These are phyloP conservation scores for Condylura cristata DNA, from an alignment of 2,113 vertebrate genomes.

Conservation along the genomic window DNA sequence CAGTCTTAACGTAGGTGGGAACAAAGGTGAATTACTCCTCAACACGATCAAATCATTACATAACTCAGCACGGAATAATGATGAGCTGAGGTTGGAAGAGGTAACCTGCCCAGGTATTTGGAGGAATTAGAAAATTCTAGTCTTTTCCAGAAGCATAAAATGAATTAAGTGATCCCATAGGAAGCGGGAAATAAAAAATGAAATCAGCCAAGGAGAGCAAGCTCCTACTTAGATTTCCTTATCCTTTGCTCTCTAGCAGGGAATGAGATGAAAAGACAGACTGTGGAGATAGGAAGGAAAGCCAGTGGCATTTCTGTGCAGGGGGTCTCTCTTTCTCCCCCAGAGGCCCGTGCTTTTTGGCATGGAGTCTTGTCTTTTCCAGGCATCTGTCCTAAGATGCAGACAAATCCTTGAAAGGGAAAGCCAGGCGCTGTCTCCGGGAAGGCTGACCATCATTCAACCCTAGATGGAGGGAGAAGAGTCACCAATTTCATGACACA, in stretches of 20 bases:
- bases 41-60: slow-evolving; percentile 64
- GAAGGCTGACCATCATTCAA: neutral
- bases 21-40: slow-evolving; percentile 72
- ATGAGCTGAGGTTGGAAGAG: slow-evolving; percentile 67
- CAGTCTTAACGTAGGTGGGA: slow-evolving; percentile 69
- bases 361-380: neutral
- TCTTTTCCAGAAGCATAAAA: slow-evolving; percentile 62
- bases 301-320: neutral
- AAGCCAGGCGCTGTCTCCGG: neutral
- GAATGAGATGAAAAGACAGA: neutral
- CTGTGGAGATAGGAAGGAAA: neutral
- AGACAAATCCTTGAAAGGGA: neutral
- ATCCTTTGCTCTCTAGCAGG: neutral
- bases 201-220: slow-evolving; percentile 30
- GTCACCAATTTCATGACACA: slow-evolving; percentile 23
- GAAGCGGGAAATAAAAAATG: slow-evolving; percentile 28
- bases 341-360: neutral
- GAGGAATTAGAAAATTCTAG: slow-evolving; percentile 54
- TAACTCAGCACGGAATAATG: slow-evolving; percentile 66
- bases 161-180: slow-evolving; percentile 37
- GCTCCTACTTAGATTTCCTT: neutral
- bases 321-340: too few relatives aligned
- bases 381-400: slow-evolving; percentile 12
- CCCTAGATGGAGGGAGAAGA: neutral
- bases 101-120: slow-evolving; percentile 61